Evolutionary conservation across 2,797 vertebrate genomes (phyloP).

Genomic region (Liparis tanakae): DNA sequence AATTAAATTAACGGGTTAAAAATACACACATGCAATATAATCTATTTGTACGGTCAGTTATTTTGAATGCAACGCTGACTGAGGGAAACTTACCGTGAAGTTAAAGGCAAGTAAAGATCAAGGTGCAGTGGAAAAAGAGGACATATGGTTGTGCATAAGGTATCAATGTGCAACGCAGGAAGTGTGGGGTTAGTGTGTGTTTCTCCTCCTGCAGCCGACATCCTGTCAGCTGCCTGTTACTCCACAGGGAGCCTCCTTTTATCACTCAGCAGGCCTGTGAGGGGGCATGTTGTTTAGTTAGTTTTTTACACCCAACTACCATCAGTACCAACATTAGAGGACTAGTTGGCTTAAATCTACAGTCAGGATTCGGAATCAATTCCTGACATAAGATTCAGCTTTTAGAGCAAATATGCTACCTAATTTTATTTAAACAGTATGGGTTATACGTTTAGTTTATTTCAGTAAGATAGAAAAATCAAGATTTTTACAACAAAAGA

Average conservation of each 20-base stretch:
- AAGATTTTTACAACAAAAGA: too few relatives aligned
- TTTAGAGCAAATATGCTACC: background rate
- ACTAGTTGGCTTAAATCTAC: conserved; percentile 19
- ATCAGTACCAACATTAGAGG: conserved; percentile 29
- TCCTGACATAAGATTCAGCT: conserved; percentile 1
- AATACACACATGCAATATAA: conserved; percentile 56
- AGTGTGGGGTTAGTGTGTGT: conserved; percentile 65
- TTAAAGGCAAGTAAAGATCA: conserved; percentile 46
- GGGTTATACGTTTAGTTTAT: conserved; percentile 32
- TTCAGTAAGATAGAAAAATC: too few relatives aligned
- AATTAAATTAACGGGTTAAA: conserved; percentile 53
- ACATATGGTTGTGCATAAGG: conserved; percentile 25
- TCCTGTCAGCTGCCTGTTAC: conserved; percentile 67
- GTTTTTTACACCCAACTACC: conserved; percentile 35
- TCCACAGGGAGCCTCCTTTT: conserved; percentile 55
- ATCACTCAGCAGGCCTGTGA: conserved; percentile 42
- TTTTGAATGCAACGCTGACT: conserved; percentile 44
- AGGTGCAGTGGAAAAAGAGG: conserved; percentile 17
- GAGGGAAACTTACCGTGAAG: conserved; percentile 38
- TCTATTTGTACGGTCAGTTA: conserved; percentile 40
- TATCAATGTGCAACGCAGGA: conserved; percentile 52
- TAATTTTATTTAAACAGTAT: conserved; percentile 10
- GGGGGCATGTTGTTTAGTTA: conserved; percentile 42
- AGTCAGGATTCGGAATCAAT: background rate
- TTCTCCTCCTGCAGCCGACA: conserved; percentile 64